A percentile compares a stretch with the other conserved stretches of the same genome.
Evolutionary conservation across 2,888 invertebrate species (phyloP).

Genomic region (Pseudococcus longispinus): DNA sequence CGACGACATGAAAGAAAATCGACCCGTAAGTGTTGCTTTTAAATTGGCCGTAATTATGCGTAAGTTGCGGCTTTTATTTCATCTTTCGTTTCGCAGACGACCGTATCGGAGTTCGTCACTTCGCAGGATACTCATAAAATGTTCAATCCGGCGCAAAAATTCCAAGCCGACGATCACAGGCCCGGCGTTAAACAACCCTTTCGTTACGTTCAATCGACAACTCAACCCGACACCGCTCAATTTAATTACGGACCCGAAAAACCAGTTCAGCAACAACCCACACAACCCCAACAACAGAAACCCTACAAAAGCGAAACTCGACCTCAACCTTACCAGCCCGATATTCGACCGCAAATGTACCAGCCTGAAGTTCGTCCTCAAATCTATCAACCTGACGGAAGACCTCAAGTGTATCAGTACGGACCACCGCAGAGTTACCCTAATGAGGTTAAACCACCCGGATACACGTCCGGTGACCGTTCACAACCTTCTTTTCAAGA

Average conservation of each 20-base stretch:
- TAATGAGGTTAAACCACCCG: background rate
- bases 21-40: slow-evolving; percentile 25
- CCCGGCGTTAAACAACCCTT: background rate
- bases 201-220: background rate
- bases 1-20: slow-evolving; percentile 37
- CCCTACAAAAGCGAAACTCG: background rate
- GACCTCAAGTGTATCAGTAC: background rate
- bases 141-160: slow-evolving; percentile 2
- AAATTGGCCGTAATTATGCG: background rate
- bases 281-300: background rate
- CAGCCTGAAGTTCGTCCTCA: background rate
- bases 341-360: slow-evolving; percentile 20
- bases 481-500: background rate
- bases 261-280: background rate
- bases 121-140: background rate
- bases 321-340: slow-evolving; percentile 15
- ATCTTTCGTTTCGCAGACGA: background rate
- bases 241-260: background rate
- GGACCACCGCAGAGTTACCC: background rate
- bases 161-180: background rate
- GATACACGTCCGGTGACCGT: background rate
- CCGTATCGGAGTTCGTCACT: background rate
- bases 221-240: background rate
- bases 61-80: background rate
- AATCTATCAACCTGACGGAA: slow-evolving; percentile 1